Percentiles rank a stretch among this genome's conserved stretches.
Evolutionary conservation across 2,888 invertebrate genomes (phyloP).

Genomic region (Drosophila rubida): DNA sequence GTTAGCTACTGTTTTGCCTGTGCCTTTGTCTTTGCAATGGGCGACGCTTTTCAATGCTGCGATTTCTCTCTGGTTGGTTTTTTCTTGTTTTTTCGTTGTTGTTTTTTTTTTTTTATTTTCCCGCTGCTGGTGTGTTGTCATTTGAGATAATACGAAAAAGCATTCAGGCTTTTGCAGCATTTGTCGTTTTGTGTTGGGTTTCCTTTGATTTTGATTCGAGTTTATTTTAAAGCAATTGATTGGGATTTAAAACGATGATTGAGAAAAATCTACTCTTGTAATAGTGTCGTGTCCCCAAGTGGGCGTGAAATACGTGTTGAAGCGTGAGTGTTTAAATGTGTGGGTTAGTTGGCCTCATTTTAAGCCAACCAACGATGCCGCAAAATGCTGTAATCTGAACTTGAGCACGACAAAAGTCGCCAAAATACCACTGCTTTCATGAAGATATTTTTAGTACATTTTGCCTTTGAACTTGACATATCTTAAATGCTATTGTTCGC

Average conservation of each 20-base stretch:
- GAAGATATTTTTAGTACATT: not conserved
- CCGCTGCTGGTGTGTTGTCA: constrained; percentile 62
- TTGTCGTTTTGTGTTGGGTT: constrained; percentile 55
- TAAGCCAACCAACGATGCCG: not conserved
- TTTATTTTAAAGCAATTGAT: constrained; percentile 80
- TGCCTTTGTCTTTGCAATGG: constrained; percentile 62
- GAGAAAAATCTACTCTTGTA: constrained; percentile 26
- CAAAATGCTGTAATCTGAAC: not conserved
- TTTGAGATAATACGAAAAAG: constrained; percentile 75
- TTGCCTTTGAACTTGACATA: not conserved
- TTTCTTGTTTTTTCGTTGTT: not conserved
- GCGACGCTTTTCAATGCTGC: constrained; percentile 35
- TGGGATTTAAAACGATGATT: constrained; percentile 61
- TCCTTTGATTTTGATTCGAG: constrained; percentile 70
- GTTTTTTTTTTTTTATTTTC: constrained; percentile 19
- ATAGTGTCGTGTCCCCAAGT: constrained; percentile 35
- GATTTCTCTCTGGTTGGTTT: constrained; percentile 36
- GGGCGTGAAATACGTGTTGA: constrained; percentile 48
- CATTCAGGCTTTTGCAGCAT: constrained; percentile 55
- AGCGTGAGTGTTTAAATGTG: constrained; percentile 23
- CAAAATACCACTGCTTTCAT: not conserved
- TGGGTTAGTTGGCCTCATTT: constrained; percentile 34
- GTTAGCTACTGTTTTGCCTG: constrained; percentile 29
- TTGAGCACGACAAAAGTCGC: not conserved
- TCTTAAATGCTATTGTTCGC: not conserved